Base-by-base conservation (phyloP, 2,113 vertebrate species). In the Nansenia antarctica region DNA sequence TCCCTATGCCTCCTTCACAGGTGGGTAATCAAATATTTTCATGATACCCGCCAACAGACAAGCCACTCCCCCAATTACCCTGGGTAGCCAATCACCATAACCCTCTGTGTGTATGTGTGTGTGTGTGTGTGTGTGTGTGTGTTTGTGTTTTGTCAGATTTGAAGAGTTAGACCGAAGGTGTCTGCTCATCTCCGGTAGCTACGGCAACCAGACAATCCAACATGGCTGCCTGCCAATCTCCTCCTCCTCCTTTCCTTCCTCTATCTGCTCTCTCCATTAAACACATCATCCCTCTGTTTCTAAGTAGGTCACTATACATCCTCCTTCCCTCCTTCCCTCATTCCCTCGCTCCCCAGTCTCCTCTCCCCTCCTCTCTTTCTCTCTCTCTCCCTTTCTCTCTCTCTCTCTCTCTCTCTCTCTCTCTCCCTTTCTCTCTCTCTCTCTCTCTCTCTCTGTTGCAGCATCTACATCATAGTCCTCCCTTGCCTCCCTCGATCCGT, bases 261-360 rank as follows among this genome's bases (percentile, higher is more conserved):
- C 37, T 20, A 15, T 18, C 20, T 35, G 8, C 7, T 37, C 35
- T 37, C 37, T 35, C 76, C 68, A 74, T 77, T 79, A 79, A 62
- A 78, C 63, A 74, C 73, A 82, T 74, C 82, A 81, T 83, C 69
- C 45, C 31, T 70, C 82, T 80, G 69, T 64, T 37, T 27, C 72
- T 65, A 89, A 90, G 84, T 83, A 90, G 85, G 89, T 92, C 90
- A 88, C 70, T 78, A 79, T 80, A 86, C 81, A 85, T 87, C 80
- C 74, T 65, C 78, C 60, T 69, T 31, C 65, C 65, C 68, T 72
- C 69, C 69, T 20, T 26, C 49, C 27, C 54, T 59, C 61, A 39
- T 31, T 30, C 37, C 31, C 53, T 66, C 62, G 45, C 67, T 47
- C 59, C 67, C 49, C 15, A 18, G 5, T 37, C 11, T 11, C 35